Evolutionary conservation across 1,140 invertebrate genomes (phyloP).

Genomic region (Drosophila tsacasi): DNA sequence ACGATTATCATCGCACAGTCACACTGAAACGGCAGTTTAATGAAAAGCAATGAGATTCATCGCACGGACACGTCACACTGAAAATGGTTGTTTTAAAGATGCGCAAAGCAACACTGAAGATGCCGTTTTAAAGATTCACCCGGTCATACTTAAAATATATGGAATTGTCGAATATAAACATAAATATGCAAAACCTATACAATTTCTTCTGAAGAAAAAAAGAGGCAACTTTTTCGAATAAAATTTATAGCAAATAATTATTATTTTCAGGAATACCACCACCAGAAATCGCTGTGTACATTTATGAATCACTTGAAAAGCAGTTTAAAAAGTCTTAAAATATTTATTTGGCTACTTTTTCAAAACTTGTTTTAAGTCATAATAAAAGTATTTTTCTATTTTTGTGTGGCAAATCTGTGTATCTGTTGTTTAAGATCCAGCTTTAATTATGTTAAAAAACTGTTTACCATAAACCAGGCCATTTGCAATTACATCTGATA

Average conservation of each 20-base stretch:
- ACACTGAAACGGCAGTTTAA: slow-evolving; percentile 96
- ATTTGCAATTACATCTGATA: not conserved
- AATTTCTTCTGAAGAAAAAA: not conserved
- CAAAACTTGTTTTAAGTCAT: not conserved
- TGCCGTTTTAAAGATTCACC: not conserved
- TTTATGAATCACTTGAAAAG: not conserved
- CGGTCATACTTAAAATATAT: not conserved
- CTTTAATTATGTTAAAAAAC: slow-evolving; percentile 2
- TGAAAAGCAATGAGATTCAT: slow-evolving; percentile 15
- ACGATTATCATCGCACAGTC: slow-evolving; percentile 95
- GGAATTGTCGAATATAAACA: not conserved
- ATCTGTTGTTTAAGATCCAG: not conserved
- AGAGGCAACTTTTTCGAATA: not conserved
- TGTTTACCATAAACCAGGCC: not conserved
- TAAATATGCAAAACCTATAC: not conserved
- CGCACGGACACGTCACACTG: not conserved
- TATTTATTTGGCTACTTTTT: not conserved
- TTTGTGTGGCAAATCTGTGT: not conserved
- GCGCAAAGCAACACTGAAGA: not conserved
- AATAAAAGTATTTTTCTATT: not conserved
- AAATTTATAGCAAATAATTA: not conserved
- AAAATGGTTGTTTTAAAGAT: not conserved
- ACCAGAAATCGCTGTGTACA: not conserved
- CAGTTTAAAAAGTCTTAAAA: not conserved
- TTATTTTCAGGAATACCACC: not conserved